Evolutionary conservation across 2,113 vertebrate genomes (phyloP).

Genomic region (Ranitomeya variabilis): DNA sequence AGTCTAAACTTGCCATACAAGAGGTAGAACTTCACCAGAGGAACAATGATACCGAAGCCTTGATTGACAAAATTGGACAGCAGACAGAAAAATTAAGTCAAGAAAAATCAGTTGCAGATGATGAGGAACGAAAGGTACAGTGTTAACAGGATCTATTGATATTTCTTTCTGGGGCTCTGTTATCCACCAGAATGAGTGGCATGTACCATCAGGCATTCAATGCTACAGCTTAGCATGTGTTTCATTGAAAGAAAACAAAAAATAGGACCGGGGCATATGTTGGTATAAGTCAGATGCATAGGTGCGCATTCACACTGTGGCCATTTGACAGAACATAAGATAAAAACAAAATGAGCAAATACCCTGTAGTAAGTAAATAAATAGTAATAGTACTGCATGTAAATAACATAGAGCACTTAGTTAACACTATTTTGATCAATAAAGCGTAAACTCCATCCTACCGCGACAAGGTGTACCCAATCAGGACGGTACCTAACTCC

Average conservation of each 20-base stretch:
- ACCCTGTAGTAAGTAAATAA: no score
- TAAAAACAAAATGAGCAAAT: no score
- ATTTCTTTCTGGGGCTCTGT: not conserved
- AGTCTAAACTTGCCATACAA: slow-evolving; percentile 82
- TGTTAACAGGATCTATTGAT: not conserved
- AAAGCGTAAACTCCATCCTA: no score
- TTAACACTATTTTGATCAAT: no score
- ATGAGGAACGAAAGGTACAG: slow-evolving; percentile 70
- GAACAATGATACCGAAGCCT: slow-evolving; percentile 78
- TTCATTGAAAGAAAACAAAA: not conserved
- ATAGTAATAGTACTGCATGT: no score
- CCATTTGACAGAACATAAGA: no score
- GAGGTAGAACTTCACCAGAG: slow-evolving; percentile 83
- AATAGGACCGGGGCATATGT: no score
- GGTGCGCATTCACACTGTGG: no score
- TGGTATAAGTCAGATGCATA: no score
- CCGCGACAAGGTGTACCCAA: no score
- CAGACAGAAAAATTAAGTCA: slow-evolving; percentile 71
- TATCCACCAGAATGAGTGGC: not conserved
- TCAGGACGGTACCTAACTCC: no score
- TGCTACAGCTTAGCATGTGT: not conserved
- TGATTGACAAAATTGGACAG: slow-evolving; percentile 73
- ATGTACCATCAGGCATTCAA: not conserved
- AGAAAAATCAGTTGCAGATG: slow-evolving; percentile 68
- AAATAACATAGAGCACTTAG: no score